Percentiles rank a stretch among this genome's conserved stretches.
Evolutionary conservation across 2,797 vertebrate species (phyloP).

Genomic region (Chiroxiphia lanceolata): DNA sequence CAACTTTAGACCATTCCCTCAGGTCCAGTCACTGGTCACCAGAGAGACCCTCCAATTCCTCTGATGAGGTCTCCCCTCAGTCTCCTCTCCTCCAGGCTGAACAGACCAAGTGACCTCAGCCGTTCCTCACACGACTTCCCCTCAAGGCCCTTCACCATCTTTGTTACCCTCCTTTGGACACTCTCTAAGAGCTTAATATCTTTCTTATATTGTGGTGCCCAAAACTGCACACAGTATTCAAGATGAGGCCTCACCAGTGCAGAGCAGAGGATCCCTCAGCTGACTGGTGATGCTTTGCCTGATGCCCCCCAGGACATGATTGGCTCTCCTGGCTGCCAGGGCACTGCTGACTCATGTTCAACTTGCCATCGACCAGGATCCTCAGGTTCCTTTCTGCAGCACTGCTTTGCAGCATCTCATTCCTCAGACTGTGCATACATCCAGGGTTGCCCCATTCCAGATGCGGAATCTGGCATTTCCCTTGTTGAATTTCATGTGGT

Average conservation of each 20-base stretch:
- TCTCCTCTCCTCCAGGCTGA: neutral
- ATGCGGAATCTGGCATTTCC: no score
- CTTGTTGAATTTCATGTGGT: neutral
- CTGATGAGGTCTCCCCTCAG: neutral
- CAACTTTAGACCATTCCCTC: neutral
- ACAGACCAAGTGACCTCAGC: neutral
- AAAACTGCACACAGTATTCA: neutral
- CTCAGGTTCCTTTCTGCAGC: neutral
- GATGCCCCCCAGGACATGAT: fast-evolving
- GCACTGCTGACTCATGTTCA: neutral
- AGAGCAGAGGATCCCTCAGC: neutral
- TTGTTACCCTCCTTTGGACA: neutral
- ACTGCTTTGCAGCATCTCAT: neutral
- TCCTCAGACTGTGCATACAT: no score
- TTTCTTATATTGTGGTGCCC: neutral
- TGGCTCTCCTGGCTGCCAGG: neutral
- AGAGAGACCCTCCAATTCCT: neutral
- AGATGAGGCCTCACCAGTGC: neutral
- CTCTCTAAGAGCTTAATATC: neutral
- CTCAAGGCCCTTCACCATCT: neutral
- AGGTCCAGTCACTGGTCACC: neutral
- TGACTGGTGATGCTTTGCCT: fast-evolving
- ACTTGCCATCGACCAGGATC: neutral
- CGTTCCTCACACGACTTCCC: neutral
- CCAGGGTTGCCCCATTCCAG: neutral